phyloP scores from a whole-genome alignment of 2,888 invertebrate genomes.

The Tuberolachnus salignus region DNA sequence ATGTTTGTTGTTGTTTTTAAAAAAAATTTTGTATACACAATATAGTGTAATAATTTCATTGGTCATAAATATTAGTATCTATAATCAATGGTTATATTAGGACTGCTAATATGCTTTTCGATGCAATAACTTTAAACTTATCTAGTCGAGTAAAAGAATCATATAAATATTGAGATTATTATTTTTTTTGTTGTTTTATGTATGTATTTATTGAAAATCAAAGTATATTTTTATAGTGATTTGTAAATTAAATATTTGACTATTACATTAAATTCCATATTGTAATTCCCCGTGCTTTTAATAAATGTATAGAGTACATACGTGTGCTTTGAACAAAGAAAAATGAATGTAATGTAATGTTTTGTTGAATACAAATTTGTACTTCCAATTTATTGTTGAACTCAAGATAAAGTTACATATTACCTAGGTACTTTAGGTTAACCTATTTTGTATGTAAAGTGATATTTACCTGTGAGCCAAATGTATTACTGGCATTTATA shows the following conservation, averaged over 20 bases:
- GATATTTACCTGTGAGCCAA: too few species aligned
- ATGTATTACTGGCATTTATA: too few species aligned
- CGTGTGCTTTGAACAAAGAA: not conserved
- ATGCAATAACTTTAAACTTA: not conserved
- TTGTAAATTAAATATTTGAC: conserved; percentile 15
- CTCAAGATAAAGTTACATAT: too few species aligned
- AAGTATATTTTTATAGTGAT: conserved; percentile 49
- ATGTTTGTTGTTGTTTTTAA: not conserved
- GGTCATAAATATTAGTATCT: too few species aligned
- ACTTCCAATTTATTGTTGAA: not conserved
- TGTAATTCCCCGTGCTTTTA: conserved; percentile 13
- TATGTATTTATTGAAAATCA: conserved; percentile 7
- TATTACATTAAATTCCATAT: not conserved
- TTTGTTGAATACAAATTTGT: conserved; percentile 7
- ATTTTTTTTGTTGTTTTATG: not conserved
- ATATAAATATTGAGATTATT: not conserved
- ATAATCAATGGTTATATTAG: not conserved
- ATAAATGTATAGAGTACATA: not conserved
- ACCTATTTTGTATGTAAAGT: too few species aligned
- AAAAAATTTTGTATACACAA: not conserved
- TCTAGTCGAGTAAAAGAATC: conserved; percentile 16
- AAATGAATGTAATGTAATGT: not conserved
- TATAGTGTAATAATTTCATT: not conserved
- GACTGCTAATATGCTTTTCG: not conserved
- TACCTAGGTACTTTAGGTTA: too few species aligned